Percentiles rank a stretch among this genome's conserved stretches.
Conservation (phyloP, 2,888 invertebrate species). For the Eilema depressum region DNA sequence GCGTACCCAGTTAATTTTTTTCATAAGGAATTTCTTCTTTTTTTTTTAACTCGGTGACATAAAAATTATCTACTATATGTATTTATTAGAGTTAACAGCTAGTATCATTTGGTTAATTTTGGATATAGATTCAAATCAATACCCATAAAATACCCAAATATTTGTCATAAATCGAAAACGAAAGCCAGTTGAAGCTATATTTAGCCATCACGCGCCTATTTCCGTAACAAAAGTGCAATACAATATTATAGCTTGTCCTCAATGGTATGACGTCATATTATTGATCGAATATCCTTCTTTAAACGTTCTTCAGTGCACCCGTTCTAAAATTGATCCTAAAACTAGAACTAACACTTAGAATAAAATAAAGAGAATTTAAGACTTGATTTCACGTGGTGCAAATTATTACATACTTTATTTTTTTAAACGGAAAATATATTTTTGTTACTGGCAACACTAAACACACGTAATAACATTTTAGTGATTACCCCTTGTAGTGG, state of each 20-base stretch:
- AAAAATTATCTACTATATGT: neutral
- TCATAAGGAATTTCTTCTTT: too few species aligned
- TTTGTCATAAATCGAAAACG: slow-evolving; percentile 28
- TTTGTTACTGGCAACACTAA: slow-evolving; percentile 58
- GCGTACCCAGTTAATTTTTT: too few species aligned
- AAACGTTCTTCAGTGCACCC: slow-evolving; percentile 63
- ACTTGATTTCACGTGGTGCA: neutral
- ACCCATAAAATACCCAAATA: neutral
- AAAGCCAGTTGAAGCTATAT: slow-evolving; percentile 38
- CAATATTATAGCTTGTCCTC: slow-evolving; percentile 58
- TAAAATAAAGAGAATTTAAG: neutral
- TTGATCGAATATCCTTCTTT: slow-evolving; percentile 65
- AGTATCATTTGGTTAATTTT: neutral
- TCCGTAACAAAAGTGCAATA: slow-evolving; percentile 57
- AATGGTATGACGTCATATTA: slow-evolving; percentile 83
- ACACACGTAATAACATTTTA: slow-evolving; percentile 64
- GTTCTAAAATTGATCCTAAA: slow-evolving; percentile 52
- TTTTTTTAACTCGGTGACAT: neutral
- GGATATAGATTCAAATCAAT: neutral
- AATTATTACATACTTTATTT: neutral
- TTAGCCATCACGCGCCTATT: slow-evolving; percentile 51
- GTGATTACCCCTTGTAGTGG: slow-evolving; percentile 74
- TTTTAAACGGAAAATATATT: slow-evolving; percentile 11
- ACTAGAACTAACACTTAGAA: slow-evolving; percentile 24
- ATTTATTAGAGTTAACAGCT: neutral